Conservation (phyloP, 2,888 invertebrate species). For the Stenodema calcarata region DNA sequence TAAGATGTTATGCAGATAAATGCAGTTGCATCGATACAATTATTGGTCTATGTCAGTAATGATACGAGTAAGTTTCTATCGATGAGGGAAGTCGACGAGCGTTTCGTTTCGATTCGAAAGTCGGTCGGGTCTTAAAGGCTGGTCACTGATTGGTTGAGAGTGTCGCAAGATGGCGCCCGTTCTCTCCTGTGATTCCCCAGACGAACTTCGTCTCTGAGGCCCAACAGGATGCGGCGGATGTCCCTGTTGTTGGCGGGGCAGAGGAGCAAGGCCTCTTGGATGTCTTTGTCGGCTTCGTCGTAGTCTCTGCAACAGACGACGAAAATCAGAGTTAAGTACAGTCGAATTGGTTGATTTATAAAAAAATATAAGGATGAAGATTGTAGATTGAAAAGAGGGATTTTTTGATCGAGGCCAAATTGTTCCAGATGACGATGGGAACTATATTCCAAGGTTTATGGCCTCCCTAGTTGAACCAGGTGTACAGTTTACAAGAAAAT, state of each 20-base stretch:
- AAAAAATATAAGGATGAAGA: too few species aligned
- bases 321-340: too few species aligned
- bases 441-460: too few species aligned
- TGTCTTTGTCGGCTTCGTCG: constrained; percentile 79
- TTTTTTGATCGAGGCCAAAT: too few species aligned
- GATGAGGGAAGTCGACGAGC: too few species aligned
- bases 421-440: too few species aligned
- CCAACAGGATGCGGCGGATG: constrained; percentile 74
- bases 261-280: constrained; percentile 78
- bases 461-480: too few species aligned
- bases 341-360: too few species aligned
- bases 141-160: constrained; percentile 57
- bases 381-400: too few species aligned
- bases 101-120: neutral
- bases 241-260: constrained; percentile 74
- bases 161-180: constrained; percentile 56
- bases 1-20: neutral
- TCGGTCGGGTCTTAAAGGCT: constrained; percentile 53
- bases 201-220: constrained; percentile 75
- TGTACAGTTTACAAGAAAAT: too few species aligned
- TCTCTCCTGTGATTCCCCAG: constrained; percentile 52
- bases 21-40: neutral
- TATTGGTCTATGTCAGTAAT: neutral
- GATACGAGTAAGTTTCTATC: neutral
- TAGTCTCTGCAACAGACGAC: constrained; percentile 64